phyloP scores from a whole-genome alignment of 2,888 invertebrate genomes.

The Harmothoe impar region DNA sequence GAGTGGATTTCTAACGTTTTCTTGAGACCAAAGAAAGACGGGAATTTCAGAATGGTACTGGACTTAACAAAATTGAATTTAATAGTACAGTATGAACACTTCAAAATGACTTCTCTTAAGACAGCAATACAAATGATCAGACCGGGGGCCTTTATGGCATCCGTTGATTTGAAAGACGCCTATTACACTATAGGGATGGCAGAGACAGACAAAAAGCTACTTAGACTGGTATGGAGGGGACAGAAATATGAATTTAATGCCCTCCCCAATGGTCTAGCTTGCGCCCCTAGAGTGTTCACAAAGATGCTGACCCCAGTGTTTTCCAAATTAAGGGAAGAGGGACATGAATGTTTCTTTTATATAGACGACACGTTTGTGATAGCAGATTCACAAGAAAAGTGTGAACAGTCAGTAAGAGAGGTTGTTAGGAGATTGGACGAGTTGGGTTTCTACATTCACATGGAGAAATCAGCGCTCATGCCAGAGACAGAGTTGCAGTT shows the following conservation, averaged over 20 bases:
- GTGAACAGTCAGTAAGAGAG: no score
- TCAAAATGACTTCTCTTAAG: slow-evolving; percentile 20
- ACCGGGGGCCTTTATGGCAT: not conserved
- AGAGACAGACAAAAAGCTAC: not conserved
- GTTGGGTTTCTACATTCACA: no score
- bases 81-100: not conserved
- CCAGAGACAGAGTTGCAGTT: no score
- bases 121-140: not conserved
- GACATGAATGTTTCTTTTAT: not conserved
- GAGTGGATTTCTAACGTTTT: not conserved
- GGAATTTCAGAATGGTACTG: not conserved
- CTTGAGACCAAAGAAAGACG: not conserved
- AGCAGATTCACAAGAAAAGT: not conserved
- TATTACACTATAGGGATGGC: not conserved
- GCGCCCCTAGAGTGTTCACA: not conserved
- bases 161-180: not conserved
- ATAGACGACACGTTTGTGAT: not conserved
- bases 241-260: no score
- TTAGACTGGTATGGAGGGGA: not conserved
- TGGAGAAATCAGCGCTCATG: no score
- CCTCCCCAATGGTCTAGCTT: not conserved
- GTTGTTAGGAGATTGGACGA: no score
- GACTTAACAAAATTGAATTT: not conserved
- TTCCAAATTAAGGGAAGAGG: not conserved
- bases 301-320: slow-evolving; percentile 1